phyloP scores from a whole-genome alignment of 2,888 invertebrate genomes.

The Eugnorisma glareosa region DNA sequence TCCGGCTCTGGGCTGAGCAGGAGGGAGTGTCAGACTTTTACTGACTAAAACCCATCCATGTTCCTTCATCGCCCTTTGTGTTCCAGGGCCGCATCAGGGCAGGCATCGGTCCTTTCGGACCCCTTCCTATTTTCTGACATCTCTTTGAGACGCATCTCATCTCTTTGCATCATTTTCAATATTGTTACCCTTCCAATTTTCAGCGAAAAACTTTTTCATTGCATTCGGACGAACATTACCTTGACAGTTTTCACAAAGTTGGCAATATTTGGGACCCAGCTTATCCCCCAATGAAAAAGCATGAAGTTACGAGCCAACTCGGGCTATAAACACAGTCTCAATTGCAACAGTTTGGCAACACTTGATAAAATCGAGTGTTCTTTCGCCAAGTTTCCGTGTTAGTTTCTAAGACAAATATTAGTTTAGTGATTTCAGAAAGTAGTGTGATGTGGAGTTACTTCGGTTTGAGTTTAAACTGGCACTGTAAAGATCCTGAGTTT shows the following conservation, averaged over 20 bases:
- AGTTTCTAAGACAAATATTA: slow-evolving; percentile 52
- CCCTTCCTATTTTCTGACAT: no score
- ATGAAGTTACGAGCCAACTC: slow-evolving; percentile 62
- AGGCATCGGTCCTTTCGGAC: no score
- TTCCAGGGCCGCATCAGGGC: no score
- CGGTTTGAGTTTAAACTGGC: slow-evolving; percentile 7
- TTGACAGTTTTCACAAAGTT: slow-evolving; percentile 47
- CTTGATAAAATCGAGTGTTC: slow-evolving; percentile 64
- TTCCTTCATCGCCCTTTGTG: no score
- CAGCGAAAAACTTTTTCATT: neutral
- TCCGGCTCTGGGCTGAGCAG: no score
- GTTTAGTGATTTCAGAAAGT: slow-evolving; percentile 34
- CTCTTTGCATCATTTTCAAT: no score
- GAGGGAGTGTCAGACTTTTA: no score
- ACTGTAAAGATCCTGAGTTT: neutral
- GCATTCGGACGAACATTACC: slow-evolving; percentile 14
- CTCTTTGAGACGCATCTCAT: no score
- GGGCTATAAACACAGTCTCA: slow-evolving; percentile 63
- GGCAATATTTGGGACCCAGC: slow-evolving; percentile 43
- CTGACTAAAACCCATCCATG: no score
- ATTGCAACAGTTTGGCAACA: slow-evolving; percentile 66
- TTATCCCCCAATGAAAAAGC: slow-evolving; percentile 50
- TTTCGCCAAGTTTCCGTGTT: slow-evolving; percentile 55
- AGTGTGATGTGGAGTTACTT: slow-evolving; percentile 39
- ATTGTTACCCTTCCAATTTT: neutral